Base-by-base conservation (phyloP, 2,888 invertebrate species). In the Nemapogon koenigi region DNA sequence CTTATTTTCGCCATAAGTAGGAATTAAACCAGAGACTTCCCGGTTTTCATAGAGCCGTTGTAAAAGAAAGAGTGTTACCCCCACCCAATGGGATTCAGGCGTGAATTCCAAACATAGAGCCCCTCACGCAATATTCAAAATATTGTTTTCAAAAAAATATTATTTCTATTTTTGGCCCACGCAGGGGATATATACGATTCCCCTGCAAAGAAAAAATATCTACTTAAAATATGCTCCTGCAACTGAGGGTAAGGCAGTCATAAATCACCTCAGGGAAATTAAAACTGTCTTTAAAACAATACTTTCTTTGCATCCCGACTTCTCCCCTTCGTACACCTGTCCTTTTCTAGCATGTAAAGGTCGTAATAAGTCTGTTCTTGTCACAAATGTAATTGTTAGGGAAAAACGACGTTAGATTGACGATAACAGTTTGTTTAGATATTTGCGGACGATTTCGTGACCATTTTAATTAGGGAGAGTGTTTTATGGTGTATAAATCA, bases 231-330 rank as follows among this genome's bases (percentile, higher is more conserved):
- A 38, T 39, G 54, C 37, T 41, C 32, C 43, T 40, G 38, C 40
- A 36, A 49, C 31, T 17, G n/a, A n/a, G n/a, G n/a, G n/a, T n/a
- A n/a, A n/a, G 16, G 37, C 28, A 27, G 65, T 68, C 70, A 79
- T 79, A 79, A 79, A 78, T 79, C 76, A 79, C 73, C 68, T 71
- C 71, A 72, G 73, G 79, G 79, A 79, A 79, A 80, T 79, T 79
- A 75, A 79, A 80, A 73, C 64, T 71, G 72, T 72, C 75, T 72
- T 72, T 72, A 70, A 67, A 73, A 73, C 75, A 76, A 75, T 72
- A 67, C 70, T 63, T 69, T 62, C 61, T 63, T 65, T 10, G 30
- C 11, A 14, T 6, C 8, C 11, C 13, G n/a, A 11, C 30, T 15
- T 4, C 55, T 59, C 59, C 56, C 49, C 39, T 49, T 42, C 43